Base-by-base conservation (phyloP, 2,113 vertebrate genomes). In the Corythornis cristatus region DNA sequence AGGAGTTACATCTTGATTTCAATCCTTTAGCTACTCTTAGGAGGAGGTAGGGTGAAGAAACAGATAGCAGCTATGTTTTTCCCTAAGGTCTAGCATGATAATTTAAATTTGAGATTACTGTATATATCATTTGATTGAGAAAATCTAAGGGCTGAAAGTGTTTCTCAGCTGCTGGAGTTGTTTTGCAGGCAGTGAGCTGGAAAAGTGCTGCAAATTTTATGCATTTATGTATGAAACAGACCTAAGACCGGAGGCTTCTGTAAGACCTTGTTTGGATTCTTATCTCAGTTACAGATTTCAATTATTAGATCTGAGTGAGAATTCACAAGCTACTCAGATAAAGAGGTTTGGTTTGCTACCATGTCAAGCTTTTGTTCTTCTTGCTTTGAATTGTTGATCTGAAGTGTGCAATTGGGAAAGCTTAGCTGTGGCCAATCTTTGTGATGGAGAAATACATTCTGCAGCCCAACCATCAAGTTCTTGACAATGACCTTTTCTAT, bases 201-300 rank as follows among this genome's bases (percentile, higher is more conserved):
- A 68, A 93, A 89, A 96, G 31, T 37, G 16, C 65, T 82, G 76
- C 23, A 91, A 89, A 54, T 60, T 22, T 82, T 88, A 88, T 91
- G 87, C 37, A 86, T 91, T 86, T 78, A 88, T 86, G 58, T 62
- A 88, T 89, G 89, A 94, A 94, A 76, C 45, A 31, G 56, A 90
- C 51, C 64, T 40, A 57, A 76, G 56, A 73, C 40, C 42, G 0
- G 0, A 93, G 71, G 46, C 46, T 89, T 80, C 82, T 80, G 82
- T 28, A 77, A 93, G 82, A 73, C 23, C 33, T 89, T 72, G 68
- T 76, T 57, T 91, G 67, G 51, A 91, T 92, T 85, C 67, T 80
- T 83, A 92, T 83, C 78, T 91, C 60, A 37, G 54, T 73, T 85
- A 75, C 50, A 79, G 79, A 87, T 84, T 87, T 64, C 77, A 60